Percentiles rank a stretch among this genome's conserved stretches.
Conservation (phyloP, 2,113 vertebrate genomes). For the Ivindomyrus marchei region DNA sequence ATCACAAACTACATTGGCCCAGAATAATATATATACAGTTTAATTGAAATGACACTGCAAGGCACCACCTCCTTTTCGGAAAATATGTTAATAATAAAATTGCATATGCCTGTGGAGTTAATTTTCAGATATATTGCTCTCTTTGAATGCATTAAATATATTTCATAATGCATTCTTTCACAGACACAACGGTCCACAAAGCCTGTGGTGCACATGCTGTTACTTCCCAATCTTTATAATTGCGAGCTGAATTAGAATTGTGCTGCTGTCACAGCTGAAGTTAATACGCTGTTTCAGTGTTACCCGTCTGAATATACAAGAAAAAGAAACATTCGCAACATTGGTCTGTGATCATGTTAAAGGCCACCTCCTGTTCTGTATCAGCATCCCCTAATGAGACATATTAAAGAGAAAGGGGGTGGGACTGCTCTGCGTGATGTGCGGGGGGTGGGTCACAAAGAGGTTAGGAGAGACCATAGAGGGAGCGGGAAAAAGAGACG, state of each 20-base stretch:
- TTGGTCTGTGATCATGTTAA: slow-evolving; percentile 1
- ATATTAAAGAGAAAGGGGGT: background rate
- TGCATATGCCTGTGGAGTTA: background rate
- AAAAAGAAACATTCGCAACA: background rate
- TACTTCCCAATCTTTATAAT: background rate
- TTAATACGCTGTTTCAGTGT: background rate
- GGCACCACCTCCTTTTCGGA: background rate
- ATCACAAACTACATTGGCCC: background rate
- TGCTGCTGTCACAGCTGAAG: background rate
- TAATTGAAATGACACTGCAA: background rate
- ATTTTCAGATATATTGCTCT: background rate
- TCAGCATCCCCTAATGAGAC: background rate
- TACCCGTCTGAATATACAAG: background rate
- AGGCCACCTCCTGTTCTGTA: background rate
- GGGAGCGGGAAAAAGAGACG: background rate
- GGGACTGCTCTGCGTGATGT: background rate
- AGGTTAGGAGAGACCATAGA: background rate
- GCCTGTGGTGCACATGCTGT: background rate
- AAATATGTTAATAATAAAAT: background rate
- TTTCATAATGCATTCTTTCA: background rate
- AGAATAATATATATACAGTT: background rate
- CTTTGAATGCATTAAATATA: background rate
- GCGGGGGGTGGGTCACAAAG: background rate
- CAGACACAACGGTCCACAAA: background rate
- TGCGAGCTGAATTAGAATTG: background rate